phyloP scores from a whole-genome alignment of 2,888 invertebrate genomes.

The Leptinotarsa tumamoca region DNA sequence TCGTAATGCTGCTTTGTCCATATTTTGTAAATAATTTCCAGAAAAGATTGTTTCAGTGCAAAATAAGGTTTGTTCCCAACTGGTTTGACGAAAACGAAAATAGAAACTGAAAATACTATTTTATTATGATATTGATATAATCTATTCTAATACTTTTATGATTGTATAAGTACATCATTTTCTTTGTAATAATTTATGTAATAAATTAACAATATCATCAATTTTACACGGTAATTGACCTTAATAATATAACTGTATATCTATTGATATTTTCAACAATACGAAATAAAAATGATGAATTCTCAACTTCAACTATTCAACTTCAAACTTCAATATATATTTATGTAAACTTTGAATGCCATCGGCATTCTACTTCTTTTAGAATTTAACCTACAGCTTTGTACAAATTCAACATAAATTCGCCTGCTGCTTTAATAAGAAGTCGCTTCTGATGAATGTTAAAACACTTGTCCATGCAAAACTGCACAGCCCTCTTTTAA shows the following conservation, averaged over 20 bases:
- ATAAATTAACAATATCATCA: conserved; percentile 46
- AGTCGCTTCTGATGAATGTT: conserved; percentile 18
- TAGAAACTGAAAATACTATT: conserved; percentile 43
- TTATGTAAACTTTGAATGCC: conserved; percentile 38
- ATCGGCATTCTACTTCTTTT: conserved; percentile 40
- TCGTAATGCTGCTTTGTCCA: no score
- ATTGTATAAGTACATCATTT: conserved; percentile 40
- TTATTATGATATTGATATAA: conserved; percentile 31
- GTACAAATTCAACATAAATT: conserved; percentile 45
- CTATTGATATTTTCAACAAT: conserved; percentile 47
- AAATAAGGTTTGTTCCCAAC: not conserved
- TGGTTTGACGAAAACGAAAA: conserved; percentile 21
- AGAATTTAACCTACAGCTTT: conserved; percentile 51
- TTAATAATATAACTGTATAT: conserved; percentile 52
- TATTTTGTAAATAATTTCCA: no score
- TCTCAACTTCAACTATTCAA: conserved; percentile 46
- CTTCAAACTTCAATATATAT: conserved; percentile 36
- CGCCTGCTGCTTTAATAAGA: conserved; percentile 31
- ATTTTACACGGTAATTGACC: conserved; percentile 57
- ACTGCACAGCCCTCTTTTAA: not conserved
- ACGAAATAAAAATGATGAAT: conserved; percentile 42
- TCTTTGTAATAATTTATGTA: conserved; percentile 41
- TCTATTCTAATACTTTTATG: conserved; percentile 48
- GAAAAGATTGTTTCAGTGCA: no score
- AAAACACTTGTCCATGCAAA: conserved; percentile 4